Percentiles rank a stretch among this genome's conserved stretches.
phyloP scores from a whole-genome alignment of 2,888 invertebrate species.

The Callinectes sapidus region DNA sequence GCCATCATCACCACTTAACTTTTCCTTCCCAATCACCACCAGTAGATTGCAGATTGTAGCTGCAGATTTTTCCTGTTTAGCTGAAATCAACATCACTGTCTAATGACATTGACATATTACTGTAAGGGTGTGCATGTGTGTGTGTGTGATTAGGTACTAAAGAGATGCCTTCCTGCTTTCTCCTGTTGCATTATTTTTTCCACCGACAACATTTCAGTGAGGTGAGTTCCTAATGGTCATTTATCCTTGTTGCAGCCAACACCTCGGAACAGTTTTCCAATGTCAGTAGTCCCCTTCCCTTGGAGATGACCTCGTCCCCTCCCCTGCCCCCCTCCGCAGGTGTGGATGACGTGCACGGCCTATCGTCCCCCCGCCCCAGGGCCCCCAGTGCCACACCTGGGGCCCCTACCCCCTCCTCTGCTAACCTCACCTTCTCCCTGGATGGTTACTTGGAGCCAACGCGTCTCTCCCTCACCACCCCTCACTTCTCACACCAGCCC shows the following conservation, averaged over 20 bases:
- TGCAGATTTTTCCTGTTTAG: background rate
- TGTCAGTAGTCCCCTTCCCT: constrained; percentile 79
- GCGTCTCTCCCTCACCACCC: constrained; percentile 77
- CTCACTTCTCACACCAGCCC: constrained; percentile 70
- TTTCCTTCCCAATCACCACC: background rate
- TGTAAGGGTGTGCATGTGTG: constrained; percentile 14
- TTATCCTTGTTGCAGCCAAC: constrained; percentile 68
- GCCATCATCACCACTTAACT: background rate
- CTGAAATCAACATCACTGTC: background rate
- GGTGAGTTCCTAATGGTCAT: constrained; percentile 51
- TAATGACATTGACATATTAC: background rate
- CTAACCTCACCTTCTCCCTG: constrained; percentile 88
- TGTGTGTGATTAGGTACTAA: background rate
- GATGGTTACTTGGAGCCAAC: constrained; percentile 87
- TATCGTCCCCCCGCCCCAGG: constrained; percentile 67
- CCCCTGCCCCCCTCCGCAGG: constrained; percentile 72
- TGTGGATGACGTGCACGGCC: constrained; percentile 64
- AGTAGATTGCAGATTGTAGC: background rate
- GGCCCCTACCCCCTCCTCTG: constrained; percentile 89
- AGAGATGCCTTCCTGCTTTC: constrained; percentile 37
- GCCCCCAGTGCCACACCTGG: constrained; percentile 73
- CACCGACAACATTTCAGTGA: constrained; percentile 6
- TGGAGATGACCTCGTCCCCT: constrained; percentile 76
- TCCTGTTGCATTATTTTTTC: constrained; percentile 37
- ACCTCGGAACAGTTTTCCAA: constrained; percentile 73